Evolutionary conservation across 2,797 vertebrate species (phyloP).

Genomic region (Parauchenoglanis punctatus): DNA sequence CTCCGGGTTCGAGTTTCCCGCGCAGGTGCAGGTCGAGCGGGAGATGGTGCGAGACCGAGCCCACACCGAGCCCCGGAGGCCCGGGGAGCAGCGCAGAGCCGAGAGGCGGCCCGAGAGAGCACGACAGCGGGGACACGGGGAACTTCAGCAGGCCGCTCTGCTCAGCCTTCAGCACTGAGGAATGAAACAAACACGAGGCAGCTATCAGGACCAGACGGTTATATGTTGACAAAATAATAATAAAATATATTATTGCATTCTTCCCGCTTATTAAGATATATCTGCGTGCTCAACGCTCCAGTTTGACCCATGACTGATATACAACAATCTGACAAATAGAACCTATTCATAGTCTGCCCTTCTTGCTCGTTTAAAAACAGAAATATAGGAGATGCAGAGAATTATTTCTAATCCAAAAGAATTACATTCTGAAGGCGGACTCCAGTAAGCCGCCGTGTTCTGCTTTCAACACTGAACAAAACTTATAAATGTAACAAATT

Average conservation of each 20-base stretch:
- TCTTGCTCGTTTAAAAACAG: not conserved
- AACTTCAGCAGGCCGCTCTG: conserved; percentile 92
- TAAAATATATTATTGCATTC: not conserved
- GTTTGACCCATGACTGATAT: not conserved
- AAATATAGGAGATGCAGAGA: not conserved
- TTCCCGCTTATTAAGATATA: not conserved
- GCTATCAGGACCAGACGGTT: not conserved
- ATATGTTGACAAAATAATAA: not conserved
- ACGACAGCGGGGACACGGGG: conserved; percentile 88
- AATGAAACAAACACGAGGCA: not conserved
- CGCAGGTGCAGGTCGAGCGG: conserved; percentile 94
- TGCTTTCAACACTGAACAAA: not conserved
- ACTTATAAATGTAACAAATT: no score
- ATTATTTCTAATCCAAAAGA: not conserved
- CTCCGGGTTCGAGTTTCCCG: conserved; percentile 86
- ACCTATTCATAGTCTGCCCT: not conserved
- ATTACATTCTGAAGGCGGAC: not conserved
- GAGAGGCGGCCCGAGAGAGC: conserved; percentile 81
- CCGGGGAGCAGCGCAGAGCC: conserved; percentile 85
- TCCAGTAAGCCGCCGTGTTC: not conserved
- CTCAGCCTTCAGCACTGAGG: conserved; percentile 87
- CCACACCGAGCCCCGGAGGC: conserved; percentile 82
- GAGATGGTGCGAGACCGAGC: conserved; percentile 82
- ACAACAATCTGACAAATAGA: not conserved
- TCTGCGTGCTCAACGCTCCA: not conserved